Base-by-base conservation (phyloP, 2,113 vertebrate species). In the Saccopteryx bilineata region DNA sequence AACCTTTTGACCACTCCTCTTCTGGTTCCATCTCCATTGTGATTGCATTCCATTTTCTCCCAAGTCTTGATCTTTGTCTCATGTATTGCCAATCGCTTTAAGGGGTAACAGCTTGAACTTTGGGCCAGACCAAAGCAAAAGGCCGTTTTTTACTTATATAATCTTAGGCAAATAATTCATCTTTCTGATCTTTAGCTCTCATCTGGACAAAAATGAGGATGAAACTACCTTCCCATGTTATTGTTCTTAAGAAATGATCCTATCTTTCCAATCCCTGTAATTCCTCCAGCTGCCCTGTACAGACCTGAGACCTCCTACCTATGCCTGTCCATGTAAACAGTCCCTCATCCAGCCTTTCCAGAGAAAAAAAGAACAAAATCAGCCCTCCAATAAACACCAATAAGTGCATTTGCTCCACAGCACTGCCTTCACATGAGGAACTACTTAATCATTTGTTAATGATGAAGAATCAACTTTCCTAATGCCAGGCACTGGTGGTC, bases 381-480 rank as follows among this genome's bases (percentile, higher is more conserved):
- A 93, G 56, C 39, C 83, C 66, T 97, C 72, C 95, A 96, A 91
- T 95, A 96, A 95, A 93, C 96, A 96, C 94, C 96, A 98, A 94
- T 96, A 97, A 97, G 66, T 84, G 83, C 46, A 95, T 96, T 87
- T 31, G 54, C 87, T 80, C 63, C 90, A 81, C 14, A 91, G 92
- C 75, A 58, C 85, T 97, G 95, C 90, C 68, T 97, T 95, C 91
- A 96, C 87, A 96, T 88, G 95, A 98, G 96, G 98, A 98, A 97
- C 97, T 96, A 96, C 91, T 98, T 98, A 97, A 98, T 98, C 97
- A 90, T 83, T 81, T 97, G 93, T 91, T 98, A 97, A 98, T 97
- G 78, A 92, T 90, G 97, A 97, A 89, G 61, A 97, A 94, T 94
- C 92, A 39, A 82, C 94, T 96, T 97, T 96, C 83, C 48, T 28